A percentile compares a stretch with the other conserved stretches of the same genome.
phyloP scores from a whole-genome alignment of 2,888 invertebrate species.

The Chrysopilus asiliformis region DNA sequence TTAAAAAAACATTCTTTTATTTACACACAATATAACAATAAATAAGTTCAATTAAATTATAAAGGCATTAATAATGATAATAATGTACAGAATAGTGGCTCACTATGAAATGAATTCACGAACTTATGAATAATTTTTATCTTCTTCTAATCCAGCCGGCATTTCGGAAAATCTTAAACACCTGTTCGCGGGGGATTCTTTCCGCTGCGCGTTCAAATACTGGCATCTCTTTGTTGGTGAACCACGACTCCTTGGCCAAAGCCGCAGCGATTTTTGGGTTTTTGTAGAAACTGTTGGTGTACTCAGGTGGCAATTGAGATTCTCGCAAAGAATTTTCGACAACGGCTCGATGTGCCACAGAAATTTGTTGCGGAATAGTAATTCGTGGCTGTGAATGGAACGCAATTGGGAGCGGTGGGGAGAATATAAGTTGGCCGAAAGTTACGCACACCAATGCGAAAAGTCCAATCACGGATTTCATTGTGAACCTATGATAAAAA shows the following conservation, averaged over 20 bases:
- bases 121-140: too few relatives aligned
- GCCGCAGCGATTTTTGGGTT: conserved; percentile 59
- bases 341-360: conserved; percentile 54
- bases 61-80: too few relatives aligned
- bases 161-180: conserved; percentile 58
- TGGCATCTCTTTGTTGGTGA: conserved; percentile 61
- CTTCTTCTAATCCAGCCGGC: conserved; percentile 43
- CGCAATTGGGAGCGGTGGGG: conserved; percentile 5
- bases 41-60: too few relatives aligned
- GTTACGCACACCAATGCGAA: conserved; percentile 2
- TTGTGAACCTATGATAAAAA: not conserved
- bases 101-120: too few relatives aligned
- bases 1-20: too few relatives aligned
- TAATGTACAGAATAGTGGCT: too few relatives aligned
- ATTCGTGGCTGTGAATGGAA: conserved; percentile 7
- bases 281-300: conserved; percentile 56
- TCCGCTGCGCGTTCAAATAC: conserved; percentile 68
- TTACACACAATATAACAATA: too few relatives aligned
- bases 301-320: conserved; percentile 53
- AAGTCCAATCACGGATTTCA: conserved; percentile 4
- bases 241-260: conserved; percentile 67
- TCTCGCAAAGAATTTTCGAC: conserved; percentile 58
- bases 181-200: conserved; percentile 62
- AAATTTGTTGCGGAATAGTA: conserved; percentile 19
- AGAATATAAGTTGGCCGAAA: conserved; percentile 8